Base-by-base conservation (phyloP, 2,113 vertebrate genomes). In the Oryzias melastigma region DNA sequence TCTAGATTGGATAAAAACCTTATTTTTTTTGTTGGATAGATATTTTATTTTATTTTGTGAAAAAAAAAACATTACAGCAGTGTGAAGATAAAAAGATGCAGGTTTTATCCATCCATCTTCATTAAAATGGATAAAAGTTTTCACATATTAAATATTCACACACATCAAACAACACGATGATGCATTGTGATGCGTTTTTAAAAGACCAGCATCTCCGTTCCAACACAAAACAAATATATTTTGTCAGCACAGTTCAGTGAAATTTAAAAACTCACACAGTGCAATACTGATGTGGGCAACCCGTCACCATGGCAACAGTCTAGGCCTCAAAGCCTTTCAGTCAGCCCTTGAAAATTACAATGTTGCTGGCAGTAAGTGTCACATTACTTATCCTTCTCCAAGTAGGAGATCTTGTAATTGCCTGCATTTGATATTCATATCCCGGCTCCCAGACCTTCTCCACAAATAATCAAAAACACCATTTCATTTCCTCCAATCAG, bases 331-430 rank as follows among this genome's bases (percentile, higher is more conserved):
- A 58, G 16, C 56, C n/a, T 29, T 47, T 24, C 10, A 25, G 56
- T 58, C 44, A 47, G 24, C 56, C 44, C 5, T 7, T 27, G 50
- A 52, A 52, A 43, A 43, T 41, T 54, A 24, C 13, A 43, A 56
- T 22, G 8, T 60, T 50, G 7, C 10, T 41, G 27, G 18, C 59
- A 42, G 52, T 16, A n/a, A 55, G 48, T 22, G n/a, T 77, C 60
- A 68, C 48, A 58, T 75, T 58, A 76, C 64, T 52, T 68, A 54
- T 80, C 60, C 25, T 8, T 57, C 50, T 65, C 63, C 82, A 85
- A 75, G 74, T 84, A 74, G 82, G 76, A 81, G 78, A 84, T 78
- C 52, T 65, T 87, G 78, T 80, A 76, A 85, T 81, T 73, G 71
- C 55, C 56, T 74, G 54, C 73, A 71, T 72, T 80, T 77, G 85